Conservation (phyloP, 1,140 invertebrate genomes). For the Grapholita molesta region DNA sequence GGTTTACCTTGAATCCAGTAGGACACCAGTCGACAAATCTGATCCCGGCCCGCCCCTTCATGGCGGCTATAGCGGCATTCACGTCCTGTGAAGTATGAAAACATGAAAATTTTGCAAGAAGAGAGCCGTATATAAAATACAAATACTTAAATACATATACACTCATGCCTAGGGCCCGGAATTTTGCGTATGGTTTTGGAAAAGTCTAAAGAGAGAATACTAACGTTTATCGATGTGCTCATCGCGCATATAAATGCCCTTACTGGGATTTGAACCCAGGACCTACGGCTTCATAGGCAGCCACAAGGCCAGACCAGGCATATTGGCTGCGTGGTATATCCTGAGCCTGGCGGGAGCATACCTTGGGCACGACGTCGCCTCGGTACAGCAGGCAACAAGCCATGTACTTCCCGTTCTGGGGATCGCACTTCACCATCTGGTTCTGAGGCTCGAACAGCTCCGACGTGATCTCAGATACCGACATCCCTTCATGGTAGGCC, state of each 20-base stretch:
- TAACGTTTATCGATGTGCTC: no score
- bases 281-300: no score
- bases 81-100: constrained; percentile 70
- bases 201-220: no score
- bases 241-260: no score
- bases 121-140: no score
- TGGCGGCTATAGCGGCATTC: constrained; percentile 83
- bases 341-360: neutral
- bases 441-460: constrained; percentile 83
- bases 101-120: neutral
- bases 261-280: no score
- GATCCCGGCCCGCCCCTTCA: constrained; percentile 87
- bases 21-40: constrained; percentile 86
- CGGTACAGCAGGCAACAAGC: constrained; percentile 86
- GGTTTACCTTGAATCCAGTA: constrained; percentile 83
- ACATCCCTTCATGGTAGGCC: constrained; percentile 80
- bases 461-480: constrained; percentile 84
- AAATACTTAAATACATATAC: no score
- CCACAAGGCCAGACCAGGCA: no score
- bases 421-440: constrained; percentile 86
- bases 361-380: constrained; percentile 88
- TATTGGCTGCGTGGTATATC: no score
- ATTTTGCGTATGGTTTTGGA: no score
- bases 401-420: constrained; percentile 84
- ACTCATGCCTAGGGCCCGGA: no score